Evolutionary conservation across 2,113 vertebrate species (phyloP).

Genomic region (Pristiophorus japonicus): DNA sequence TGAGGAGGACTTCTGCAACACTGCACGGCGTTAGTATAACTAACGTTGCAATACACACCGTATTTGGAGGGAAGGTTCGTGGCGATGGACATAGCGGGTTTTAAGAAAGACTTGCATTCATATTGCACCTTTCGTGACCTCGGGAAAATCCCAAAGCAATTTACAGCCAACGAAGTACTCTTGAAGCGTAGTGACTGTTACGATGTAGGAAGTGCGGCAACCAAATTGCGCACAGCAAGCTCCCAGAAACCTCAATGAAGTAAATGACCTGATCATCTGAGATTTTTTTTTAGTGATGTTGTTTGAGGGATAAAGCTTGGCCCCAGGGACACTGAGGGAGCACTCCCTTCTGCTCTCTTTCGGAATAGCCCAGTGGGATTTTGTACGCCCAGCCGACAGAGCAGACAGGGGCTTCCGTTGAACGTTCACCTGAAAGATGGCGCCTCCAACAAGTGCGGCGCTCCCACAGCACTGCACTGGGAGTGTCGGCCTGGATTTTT

Average conservation of each 20-base stretch:
- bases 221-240: not conserved
- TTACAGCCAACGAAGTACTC: not conserved
- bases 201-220: not conserved
- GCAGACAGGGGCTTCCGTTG: too few species aligned
- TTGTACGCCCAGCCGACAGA: too few species aligned
- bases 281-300: not conserved
- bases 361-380: too few species aligned
- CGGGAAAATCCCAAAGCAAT: not conserved
- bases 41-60: not conserved
- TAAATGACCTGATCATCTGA: not conserved
- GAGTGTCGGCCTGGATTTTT: not conserved
- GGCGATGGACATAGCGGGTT: not conserved
- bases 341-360: too few species aligned
- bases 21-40: too few species aligned
- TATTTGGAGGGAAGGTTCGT: not conserved
- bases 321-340: too few species aligned
- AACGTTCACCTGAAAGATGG: not conserved
- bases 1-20: too few species aligned
- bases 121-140: too few species aligned
- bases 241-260: not conserved
- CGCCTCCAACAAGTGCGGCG: not conserved
- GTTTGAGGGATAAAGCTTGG: not conserved
- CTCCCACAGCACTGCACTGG: not conserved
- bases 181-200: not conserved
- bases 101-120: not conserved